phyloP scores from a whole-genome alignment of 2,113 vertebrate species.

The Willisornis vidua region DNA sequence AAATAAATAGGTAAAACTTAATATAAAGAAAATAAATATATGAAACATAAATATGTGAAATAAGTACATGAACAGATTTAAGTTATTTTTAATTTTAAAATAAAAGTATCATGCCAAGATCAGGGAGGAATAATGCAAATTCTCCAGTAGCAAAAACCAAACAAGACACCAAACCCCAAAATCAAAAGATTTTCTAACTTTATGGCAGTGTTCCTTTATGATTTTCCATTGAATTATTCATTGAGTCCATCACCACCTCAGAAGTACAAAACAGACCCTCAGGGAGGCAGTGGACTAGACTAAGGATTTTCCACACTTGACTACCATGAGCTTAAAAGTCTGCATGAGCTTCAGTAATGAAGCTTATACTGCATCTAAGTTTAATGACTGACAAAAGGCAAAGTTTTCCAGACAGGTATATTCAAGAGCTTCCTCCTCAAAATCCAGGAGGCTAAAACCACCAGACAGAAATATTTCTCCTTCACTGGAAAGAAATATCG shows the following conservation, averaged over 20 bases:
- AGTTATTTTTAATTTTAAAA: not conserved
- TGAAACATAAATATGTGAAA: not conserved
- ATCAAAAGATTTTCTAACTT: not conserved
- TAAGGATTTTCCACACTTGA: not conserved
- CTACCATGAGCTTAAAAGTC: not conserved
- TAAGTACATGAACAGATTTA: not conserved
- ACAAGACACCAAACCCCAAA: not conserved
- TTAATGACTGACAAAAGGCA: not conserved
- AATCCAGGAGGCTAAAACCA: not conserved
- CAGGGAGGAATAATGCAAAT: not conserved
- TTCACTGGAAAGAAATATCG: not conserved
- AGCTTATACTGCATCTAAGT: not conserved
- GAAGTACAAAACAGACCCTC: not conserved
- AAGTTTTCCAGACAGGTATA: not conserved
- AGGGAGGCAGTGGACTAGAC: not conserved
- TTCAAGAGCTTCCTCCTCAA: not conserved
- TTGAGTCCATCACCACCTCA: not conserved
- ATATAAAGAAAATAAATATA: not conserved
- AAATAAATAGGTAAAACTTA: not conserved
- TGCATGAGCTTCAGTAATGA: not conserved
- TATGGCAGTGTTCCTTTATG: not conserved
- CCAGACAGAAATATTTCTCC: not conserved
- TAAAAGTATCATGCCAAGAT: not conserved
- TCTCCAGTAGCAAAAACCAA: not conserved
- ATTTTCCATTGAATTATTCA: conserved; percentile 10